A percentile compares a stretch with the other conserved stretches of the same genome.
These are phyloP conservation scores for Chelonus insularis DNA, from an alignment of 1,140 invertebrate species.

Conservation along the genomic window DNA sequence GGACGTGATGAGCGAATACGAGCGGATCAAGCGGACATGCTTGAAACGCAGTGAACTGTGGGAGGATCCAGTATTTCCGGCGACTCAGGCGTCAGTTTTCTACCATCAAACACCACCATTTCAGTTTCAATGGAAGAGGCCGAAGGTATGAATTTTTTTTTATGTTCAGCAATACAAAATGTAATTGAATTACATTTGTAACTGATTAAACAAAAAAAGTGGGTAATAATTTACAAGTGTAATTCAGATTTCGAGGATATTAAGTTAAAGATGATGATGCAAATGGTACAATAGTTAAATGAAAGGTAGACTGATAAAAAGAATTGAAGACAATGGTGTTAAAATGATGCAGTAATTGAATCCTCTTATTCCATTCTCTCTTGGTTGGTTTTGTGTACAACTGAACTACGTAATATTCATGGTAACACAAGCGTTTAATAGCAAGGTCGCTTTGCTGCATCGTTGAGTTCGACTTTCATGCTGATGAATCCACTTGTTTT, in stretches of 20 bases:
- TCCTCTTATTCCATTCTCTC: neutral
- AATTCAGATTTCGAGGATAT: too few species aligned
- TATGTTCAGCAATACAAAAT: too few species aligned
- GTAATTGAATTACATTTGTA: too few species aligned
- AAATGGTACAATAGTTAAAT: too few species aligned
- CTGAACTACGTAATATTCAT: constrained; percentile 18
- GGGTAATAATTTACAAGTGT: too few species aligned
- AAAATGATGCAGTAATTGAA: constrained; percentile 6
- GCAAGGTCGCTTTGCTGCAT: constrained; percentile 28
- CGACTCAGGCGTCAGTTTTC: constrained; percentile 84
- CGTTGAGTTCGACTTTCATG: constrained; percentile 19
- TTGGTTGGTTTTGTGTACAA: constrained; percentile 5
- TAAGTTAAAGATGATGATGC: too few species aligned
- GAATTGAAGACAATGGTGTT: constrained; percentile 3
- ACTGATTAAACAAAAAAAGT: too few species aligned
- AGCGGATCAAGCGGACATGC: constrained; percentile 78
- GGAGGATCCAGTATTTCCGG: constrained; percentile 91
- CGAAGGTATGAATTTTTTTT: too few species aligned
- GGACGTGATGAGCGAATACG: constrained; percentile 74
- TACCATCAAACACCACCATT: constrained; percentile 92
- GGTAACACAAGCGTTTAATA: constrained; percentile 20
- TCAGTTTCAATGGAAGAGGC: constrained; percentile 88
- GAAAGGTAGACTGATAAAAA: neutral
- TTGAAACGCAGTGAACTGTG: constrained; percentile 80
- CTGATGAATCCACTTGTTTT: constrained; percentile 2